Evolutionary conservation across 2,113 vertebrate genomes (phyloP).

Genomic region (Xyrauchen texanus): DNA sequence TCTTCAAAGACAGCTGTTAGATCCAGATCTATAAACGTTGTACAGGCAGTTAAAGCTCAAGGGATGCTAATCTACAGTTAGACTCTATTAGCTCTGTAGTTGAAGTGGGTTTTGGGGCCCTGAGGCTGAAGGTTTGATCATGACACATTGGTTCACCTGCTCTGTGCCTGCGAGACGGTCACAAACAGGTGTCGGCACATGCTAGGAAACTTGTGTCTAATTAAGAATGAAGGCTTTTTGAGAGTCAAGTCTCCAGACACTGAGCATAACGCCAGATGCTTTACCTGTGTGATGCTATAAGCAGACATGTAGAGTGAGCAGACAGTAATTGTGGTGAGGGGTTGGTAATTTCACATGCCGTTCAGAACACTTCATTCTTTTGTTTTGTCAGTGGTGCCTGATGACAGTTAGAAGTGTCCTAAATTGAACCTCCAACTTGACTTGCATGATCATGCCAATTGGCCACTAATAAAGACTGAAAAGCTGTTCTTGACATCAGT

Average conservation of each 20-base stretch:
- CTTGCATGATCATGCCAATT: too few species aligned
- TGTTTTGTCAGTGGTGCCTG: too few species aligned
- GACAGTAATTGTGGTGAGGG: not conserved
- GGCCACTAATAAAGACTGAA: too few species aligned
- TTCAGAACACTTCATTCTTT: too few species aligned
- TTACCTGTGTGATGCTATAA: conserved; percentile 9
- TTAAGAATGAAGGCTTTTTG: conserved; percentile 2
- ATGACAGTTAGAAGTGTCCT: too few species aligned
- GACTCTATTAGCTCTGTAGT: not conserved
- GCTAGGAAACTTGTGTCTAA: conserved; percentile 24
- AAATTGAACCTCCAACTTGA: too few species aligned
- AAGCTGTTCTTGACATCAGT: too few species aligned
- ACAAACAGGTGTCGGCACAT: conserved; percentile 30
- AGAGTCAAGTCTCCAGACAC: not conserved
- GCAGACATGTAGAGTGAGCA: not conserved
- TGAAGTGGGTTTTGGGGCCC: conserved; percentile 6
- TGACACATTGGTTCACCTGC: conserved; percentile 28
- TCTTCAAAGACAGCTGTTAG: not conserved
- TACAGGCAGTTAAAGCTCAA: not conserved
- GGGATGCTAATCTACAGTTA: not conserved
- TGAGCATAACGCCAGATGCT: not conserved
- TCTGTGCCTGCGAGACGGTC: not conserved
- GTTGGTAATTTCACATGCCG: not conserved
- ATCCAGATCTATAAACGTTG: not conserved
- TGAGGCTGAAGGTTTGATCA: conserved; percentile 23